Evolutionary conservation across 1,140 invertebrate genomes (phyloP).

Genomic region (Elymnias hypermnestra): DNA sequence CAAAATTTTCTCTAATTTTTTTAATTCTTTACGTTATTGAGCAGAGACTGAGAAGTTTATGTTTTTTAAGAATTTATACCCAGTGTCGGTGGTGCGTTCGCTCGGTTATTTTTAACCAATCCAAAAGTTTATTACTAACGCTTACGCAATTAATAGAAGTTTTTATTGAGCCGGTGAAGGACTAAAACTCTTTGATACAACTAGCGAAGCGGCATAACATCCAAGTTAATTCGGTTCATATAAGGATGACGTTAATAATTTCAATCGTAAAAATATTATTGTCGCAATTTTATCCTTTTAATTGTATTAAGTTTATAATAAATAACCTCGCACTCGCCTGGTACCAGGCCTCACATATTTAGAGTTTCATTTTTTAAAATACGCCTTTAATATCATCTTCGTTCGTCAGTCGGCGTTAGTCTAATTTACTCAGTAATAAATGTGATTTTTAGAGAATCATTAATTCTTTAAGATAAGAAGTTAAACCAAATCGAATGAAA

Average conservation of each 20-base stretch:
- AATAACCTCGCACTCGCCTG: too few species aligned
- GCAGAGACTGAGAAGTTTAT: slow-evolving; percentile 51
- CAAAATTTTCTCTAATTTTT: slow-evolving; percentile 20
- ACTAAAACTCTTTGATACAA: slow-evolving; percentile 60
- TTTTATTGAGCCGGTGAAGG: slow-evolving; percentile 71
- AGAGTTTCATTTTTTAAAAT: too few species aligned
- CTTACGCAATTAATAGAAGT: slow-evolving; percentile 71
- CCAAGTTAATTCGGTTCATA: slow-evolving; percentile 5
- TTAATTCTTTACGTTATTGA: slow-evolving; percentile 27
- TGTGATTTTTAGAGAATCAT: too few species aligned
- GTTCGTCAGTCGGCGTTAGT: too few species aligned
- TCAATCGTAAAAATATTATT: neutral
- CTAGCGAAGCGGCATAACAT: slow-evolving; percentile 13
- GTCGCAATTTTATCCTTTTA: neutral
- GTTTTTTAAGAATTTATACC: slow-evolving; percentile 74
- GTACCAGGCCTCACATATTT: too few species aligned
- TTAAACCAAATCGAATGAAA: too few species aligned
- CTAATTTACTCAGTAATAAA: too few species aligned
- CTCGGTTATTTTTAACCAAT: slow-evolving; percentile 70
- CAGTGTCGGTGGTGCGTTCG: slow-evolving; percentile 45
- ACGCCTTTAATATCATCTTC: too few species aligned
- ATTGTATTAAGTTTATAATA: too few species aligned
- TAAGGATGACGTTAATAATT: neutral
- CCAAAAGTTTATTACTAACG: slow-evolving; percentile 70
- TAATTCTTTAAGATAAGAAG: too few species aligned